phyloP scores from a whole-genome alignment of 2,797 vertebrate genomes.

The Euphonia xanthogaster region DNA sequence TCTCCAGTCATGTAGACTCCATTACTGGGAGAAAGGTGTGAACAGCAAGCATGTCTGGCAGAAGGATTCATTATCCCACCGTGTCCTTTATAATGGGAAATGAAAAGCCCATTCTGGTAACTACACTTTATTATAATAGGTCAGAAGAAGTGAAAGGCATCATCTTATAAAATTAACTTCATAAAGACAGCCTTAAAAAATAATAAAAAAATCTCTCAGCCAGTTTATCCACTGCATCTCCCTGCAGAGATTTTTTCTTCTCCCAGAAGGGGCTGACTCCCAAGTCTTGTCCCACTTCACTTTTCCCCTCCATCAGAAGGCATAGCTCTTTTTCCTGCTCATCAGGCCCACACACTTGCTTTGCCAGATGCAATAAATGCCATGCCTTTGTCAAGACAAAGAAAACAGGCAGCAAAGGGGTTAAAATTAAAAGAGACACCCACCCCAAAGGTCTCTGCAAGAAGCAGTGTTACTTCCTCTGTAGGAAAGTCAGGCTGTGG shows the following conservation, averaged over 20 bases:
- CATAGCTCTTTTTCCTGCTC: not conserved
- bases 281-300: not conserved
- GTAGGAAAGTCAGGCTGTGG: not conserved
- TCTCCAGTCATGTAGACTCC: constrained; percentile 58
- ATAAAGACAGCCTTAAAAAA: constrained; percentile 51
- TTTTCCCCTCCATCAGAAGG: not conserved
- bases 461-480: not conserved
- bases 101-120: constrained; percentile 71
- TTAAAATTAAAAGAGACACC: constrained; percentile 10
- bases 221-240: constrained; percentile 23
- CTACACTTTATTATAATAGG: constrained; percentile 70
- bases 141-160: constrained; percentile 65
- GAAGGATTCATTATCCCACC: constrained; percentile 62
- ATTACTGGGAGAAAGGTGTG: constrained; percentile 66
- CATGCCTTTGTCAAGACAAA: not conserved
- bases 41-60: constrained; percentile 63
- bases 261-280: not conserved
- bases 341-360: constrained; percentile 15
- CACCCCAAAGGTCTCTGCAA: not conserved
- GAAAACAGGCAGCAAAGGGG: not conserved
- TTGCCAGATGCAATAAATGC: constrained; percentile 15
- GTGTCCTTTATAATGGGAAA: constrained; percentile 64
- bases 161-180: constrained; percentile 69
- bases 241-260: not conserved
- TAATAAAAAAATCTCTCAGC: not conserved